phyloP scores from a whole-genome alignment of 2,113 vertebrate genomes.

The Rhizomys pruinosus region DNA sequence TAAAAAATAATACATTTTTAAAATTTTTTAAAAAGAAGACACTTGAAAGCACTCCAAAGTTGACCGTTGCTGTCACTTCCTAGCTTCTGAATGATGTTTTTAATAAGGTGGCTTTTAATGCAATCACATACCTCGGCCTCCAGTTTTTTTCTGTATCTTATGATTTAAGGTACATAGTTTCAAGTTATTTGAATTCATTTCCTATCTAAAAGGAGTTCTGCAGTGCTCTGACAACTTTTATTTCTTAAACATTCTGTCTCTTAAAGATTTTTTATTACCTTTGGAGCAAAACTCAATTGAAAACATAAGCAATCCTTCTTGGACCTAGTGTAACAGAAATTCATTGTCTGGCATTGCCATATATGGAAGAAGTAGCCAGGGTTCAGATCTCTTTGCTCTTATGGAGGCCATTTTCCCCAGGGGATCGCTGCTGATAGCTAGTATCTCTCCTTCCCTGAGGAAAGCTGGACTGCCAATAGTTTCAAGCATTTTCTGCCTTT shows the following conservation, averaged over 20 bases:
- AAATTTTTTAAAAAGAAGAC: no score
- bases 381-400: neutral
- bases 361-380: neutral
- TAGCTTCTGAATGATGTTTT: neutral
- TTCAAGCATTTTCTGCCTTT: neutral
- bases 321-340: neutral
- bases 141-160: neutral
- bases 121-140: neutral
- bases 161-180: neutral
- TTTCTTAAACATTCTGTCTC: neutral
- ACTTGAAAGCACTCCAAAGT: neutral
- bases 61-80: neutral
- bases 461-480: neutral
- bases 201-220: neutral
- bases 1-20: no score
- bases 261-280: slow-evolving; percentile 7
- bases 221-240: neutral
- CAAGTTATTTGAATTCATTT: neutral
- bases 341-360: neutral
- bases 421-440: neutral
- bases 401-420: neutral
- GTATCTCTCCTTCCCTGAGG: neutral
- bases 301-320: neutral
- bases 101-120: neutral
- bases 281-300: slow-evolving; percentile 34